phyloP scores from a whole-genome alignment of 1,140 invertebrate species.

The Pogonomyrmex barbatus region DNA sequence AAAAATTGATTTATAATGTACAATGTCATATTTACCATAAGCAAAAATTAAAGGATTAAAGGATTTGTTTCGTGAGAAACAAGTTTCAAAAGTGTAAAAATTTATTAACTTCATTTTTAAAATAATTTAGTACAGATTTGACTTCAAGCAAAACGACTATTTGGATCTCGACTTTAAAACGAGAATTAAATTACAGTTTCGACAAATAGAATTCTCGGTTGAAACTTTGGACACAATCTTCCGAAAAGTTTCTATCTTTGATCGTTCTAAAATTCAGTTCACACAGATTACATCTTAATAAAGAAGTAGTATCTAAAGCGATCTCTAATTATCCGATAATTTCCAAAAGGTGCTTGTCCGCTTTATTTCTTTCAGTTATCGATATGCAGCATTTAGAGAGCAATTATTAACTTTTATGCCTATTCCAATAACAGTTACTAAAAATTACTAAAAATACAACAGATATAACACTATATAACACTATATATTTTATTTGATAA shows the following conservation, averaged over 20 bases:
- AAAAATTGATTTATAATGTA: not conserved
- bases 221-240: conserved; percentile 19
- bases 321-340: conserved; percentile 2
- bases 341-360: not conserved
- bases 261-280: conserved; percentile 41
- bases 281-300: conserved; percentile 36
- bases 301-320: conserved; percentile 1
- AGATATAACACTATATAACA: not conserved
- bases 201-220: conserved; percentile 40
- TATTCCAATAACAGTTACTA: not conserved
- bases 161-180: not conserved
- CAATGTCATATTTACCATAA: not conserved
- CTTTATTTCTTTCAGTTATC: not conserved
- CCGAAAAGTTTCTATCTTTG: conserved; percentile 41
- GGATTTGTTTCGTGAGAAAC: not conserved
- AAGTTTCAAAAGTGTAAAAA: not conserved
- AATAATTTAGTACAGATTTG: not conserved
- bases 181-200: conserved; percentile 51
- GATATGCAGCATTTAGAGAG: not conserved
- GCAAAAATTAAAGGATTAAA: not conserved
- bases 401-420: not conserved
- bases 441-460: not conserved
- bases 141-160: not conserved
- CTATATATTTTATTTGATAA: not conserved
- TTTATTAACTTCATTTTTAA: not conserved